Base-by-base conservation (phyloP, 2,888 invertebrate genomes). In the Barypeithes pellucidus region DNA sequence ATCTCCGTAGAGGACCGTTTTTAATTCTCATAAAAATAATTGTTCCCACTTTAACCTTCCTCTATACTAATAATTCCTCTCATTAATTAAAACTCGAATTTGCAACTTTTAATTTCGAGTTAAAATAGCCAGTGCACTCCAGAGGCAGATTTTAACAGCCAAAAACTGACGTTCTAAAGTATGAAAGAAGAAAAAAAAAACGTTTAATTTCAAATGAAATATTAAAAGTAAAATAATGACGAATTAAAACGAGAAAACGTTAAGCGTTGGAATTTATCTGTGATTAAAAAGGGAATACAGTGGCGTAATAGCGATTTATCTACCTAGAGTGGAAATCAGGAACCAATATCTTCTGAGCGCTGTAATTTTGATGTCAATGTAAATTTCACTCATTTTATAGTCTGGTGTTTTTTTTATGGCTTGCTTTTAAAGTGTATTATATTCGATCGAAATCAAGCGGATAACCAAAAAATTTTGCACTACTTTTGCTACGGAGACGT, bases 211-310 rank as follows among this genome's bases (percentile, higher is more conserved):
- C 80, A 84, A 85, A 86, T 86, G 85, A 84, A 86, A 86, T 86
- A 86, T 86, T 86, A 86, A 86, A 86, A 86, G 85, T 85, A 83
- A 84, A 85, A 86, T 86, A 86, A 86, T 86, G 86, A 86, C 86
- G 85, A 86, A 86, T 86, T 86, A 86, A 86, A 85, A 81, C 84
- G 82, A 79, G 82, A 68, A 29, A 63, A 82, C 84, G 84, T 83
- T 82, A 82, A 83, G 83, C 82, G 82, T 82, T 83, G 82, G 80
- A 81, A 81, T 80, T 81, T 83, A 82, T 84, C 73, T 66, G 75
- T 68, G 66, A 75, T 85, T 85, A 85, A 85, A 85, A 85, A 84
- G 82, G 79, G 73, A 72, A 69, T 70, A 62, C 79, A 77, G 76
- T 67, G 77, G 79, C 78, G 75, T 33, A 68, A 24, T 4, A 5